Conservation (phyloP, 2,888 invertebrate species). For the Pinctada fucata region DNA sequence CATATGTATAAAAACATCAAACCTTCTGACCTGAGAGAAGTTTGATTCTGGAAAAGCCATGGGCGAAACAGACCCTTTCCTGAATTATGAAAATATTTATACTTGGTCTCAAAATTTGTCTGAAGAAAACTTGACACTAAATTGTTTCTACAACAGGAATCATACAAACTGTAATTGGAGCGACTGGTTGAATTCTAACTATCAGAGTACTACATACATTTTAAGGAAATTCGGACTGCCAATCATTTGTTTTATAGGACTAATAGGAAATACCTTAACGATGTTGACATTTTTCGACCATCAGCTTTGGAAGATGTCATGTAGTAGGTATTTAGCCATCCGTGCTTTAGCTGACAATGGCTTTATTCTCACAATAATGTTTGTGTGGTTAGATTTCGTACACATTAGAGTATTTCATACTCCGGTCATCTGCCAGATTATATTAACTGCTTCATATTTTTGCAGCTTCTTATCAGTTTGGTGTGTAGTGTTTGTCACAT, state of each 20-base stretch:
- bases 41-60: too few relatives aligned
- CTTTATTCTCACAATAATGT: slow-evolving; percentile 84
- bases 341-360: slow-evolving; percentile 88
- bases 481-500: slow-evolving; percentile 41
- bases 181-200: not conserved
- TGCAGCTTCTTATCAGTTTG: slow-evolving; percentile 56
- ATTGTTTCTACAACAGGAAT: too few relatives aligned
- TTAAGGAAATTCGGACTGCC: slow-evolving; percentile 79
- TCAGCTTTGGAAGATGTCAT: slow-evolving; percentile 85
- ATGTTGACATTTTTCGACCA: slow-evolving; percentile 86
- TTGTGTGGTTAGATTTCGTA: slow-evolving; percentile 70
- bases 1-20: too few relatives aligned
- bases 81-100: too few relatives aligned
- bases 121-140: too few relatives aligned
- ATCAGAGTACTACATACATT: slow-evolving; percentile 23
- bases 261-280: slow-evolving; percentile 86
- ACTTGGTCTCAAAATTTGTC: too few relatives aligned
- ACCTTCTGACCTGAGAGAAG: too few relatives aligned
- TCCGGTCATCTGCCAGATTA: slow-evolving; percentile 84
- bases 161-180: too few relatives aligned
- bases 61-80: too few relatives aligned
- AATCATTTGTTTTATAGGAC: slow-evolving; percentile 83
- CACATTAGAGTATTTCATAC: slow-evolving; percentile 65
- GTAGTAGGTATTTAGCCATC: slow-evolving; percentile 87
- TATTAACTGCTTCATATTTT: slow-evolving; percentile 82